A percentile compares a stretch with the other conserved stretches of the same genome.
phyloP scores from a whole-genome alignment of 2,888 invertebrate species.

The Thera obeliscata region DNA sequence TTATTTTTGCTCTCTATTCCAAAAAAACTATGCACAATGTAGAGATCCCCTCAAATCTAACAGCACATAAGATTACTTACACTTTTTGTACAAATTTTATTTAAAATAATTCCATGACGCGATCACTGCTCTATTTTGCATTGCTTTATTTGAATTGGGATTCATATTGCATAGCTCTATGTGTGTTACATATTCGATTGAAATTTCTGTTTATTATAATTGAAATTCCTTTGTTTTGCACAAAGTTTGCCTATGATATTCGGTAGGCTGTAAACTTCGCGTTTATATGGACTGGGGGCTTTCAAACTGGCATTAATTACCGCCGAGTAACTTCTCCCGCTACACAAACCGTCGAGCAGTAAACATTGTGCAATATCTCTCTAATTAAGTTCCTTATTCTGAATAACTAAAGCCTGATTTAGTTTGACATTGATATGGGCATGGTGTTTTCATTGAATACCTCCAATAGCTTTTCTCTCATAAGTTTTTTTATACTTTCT shows the following conservation, averaged over 20 bases:
- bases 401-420: conserved; percentile 29
- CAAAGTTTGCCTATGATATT: conserved; percentile 49
- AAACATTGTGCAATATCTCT: conserved; percentile 66
- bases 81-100: background rate
- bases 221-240: conserved; percentile 26
- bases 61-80: no score
- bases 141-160: conserved; percentile 17
- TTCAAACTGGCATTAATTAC: conserved; percentile 57
- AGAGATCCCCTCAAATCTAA: no score
- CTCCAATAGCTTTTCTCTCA: background rate
- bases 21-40: no score
- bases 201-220: background rate
- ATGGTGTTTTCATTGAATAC: background rate
- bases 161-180: conserved; percentile 14
- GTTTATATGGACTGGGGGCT: conserved; percentile 51
- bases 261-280: conserved; percentile 51
- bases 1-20: no score
- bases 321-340: conserved; percentile 50
- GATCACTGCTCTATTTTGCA: conserved; percentile 20
- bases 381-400: conserved; percentile 58
- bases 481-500: no score
- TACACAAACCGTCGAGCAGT: conserved; percentile 59
- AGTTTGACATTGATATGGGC: conserved; percentile 1
- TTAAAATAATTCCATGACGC: conserved; percentile 38
- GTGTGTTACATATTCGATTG: conserved; percentile 23